Evolutionary conservation across 2,113 vertebrate species (phyloP).

Genomic region (Tachysurus fulvidraco): DNA sequence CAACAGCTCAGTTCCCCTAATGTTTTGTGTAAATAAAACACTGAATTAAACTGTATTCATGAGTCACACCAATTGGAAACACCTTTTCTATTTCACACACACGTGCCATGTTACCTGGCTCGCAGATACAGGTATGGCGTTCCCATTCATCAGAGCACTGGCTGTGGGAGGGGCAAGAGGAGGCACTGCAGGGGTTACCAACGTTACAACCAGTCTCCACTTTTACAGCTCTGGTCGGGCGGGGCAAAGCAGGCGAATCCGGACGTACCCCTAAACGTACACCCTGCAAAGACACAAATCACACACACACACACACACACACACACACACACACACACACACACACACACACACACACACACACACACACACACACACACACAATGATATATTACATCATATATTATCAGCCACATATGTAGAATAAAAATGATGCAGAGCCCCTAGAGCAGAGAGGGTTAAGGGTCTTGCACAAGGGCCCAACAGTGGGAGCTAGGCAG

Average conservation of each 20-base stretch:
- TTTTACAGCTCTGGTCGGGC: slow-evolving; percentile 82
- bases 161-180: slow-evolving; percentile 85
- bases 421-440: too few relatives aligned
- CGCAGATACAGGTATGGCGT: slow-evolving; percentile 84
- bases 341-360: neutral
- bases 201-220: slow-evolving; percentile 86
- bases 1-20: neutral
- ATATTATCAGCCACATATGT: too few relatives aligned
- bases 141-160: slow-evolving; percentile 89
- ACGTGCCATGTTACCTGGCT: slow-evolving; percentile 78
- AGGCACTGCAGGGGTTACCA: slow-evolving; percentile 82
- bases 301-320: slow-evolving; percentile 5
- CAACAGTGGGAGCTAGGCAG: too few relatives aligned
- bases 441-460: too few relatives aligned
- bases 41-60: neutral
- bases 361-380: slow-evolving; percentile 5
- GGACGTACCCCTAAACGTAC: slow-evolving; percentile 87
- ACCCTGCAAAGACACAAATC: slow-evolving; percentile 74
- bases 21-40: slow-evolving; percentile 2
- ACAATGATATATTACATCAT: neutral
- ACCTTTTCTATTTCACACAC: neutral
- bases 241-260: slow-evolving; percentile 76
- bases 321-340: neutral
- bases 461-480: too few relatives aligned
- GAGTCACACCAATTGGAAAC: neutral